Conservation (phyloP, 2,113 vertebrate genomes). For the Corythornis cristatus region DNA sequence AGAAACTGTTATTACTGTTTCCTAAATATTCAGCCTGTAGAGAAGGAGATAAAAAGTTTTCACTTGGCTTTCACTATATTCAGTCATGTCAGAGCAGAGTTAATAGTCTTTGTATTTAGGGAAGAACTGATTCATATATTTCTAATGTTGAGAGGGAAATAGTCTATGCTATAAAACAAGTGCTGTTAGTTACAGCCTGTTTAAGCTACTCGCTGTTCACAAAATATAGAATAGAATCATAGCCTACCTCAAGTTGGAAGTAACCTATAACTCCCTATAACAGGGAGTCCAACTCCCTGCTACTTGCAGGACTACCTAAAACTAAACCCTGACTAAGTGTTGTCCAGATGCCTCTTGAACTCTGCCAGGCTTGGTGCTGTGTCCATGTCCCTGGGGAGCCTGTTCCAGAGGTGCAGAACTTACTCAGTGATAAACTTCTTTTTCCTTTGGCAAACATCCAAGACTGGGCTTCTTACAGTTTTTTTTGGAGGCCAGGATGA, state of each 20-base stretch:
- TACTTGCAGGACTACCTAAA: not conserved
- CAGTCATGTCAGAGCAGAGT: not conserved
- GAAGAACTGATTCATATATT: not conserved
- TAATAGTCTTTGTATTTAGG: not conserved
- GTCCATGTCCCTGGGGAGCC: not conserved
- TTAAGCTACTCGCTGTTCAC: not conserved
- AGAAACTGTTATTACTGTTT: constrained; percentile 15
- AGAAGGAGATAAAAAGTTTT: not conserved
- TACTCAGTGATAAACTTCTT: not conserved
- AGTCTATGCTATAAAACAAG: not conserved
- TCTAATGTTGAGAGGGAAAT: not conserved
- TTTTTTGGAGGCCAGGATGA: not conserved
- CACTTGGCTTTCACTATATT: not conserved
- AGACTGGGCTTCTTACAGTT: not conserved
- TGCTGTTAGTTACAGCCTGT: not conserved
- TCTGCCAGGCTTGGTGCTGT: not conserved
- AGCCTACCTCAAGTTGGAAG: not conserved
- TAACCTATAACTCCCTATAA: not conserved
- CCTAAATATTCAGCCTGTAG: not conserved
- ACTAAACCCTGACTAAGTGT: not conserved
- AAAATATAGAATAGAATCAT: not conserved
- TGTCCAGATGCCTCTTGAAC: not conserved
- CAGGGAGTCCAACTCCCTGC: not conserved
- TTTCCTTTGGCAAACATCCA: not conserved
- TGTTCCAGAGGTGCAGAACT: not conserved